Conservation (phyloP, 2,797 vertebrate species). For the Odontamblyopus rebecca region DNA sequence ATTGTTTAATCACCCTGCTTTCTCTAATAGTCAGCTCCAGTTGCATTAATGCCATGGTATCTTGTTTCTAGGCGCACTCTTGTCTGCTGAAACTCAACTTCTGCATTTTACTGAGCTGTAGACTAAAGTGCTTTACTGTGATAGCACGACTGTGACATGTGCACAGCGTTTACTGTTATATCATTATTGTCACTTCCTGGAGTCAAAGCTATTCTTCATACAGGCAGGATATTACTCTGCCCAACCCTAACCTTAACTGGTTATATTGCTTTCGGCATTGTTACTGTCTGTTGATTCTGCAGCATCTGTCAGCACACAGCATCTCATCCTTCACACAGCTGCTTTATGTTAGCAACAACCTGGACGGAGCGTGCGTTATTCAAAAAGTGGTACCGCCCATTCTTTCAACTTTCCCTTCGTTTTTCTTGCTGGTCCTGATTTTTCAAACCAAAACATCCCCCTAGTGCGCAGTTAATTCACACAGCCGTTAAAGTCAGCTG, state of each 20-base stretch:
- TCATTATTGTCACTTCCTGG: conserved; percentile 1
- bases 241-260: conserved; percentile 19
- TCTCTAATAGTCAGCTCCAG: conserved; percentile 23
- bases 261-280: conserved; percentile 20
- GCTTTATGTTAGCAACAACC: conserved; percentile 68
- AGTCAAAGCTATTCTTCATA: neutral
- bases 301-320: conserved; percentile 39
- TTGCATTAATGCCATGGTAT: conserved; percentile 29
- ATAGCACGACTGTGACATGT: conserved; percentile 2
- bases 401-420: conserved; percentile 30
- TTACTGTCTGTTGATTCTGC: conserved; percentile 42
- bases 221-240: conserved; percentile 18
- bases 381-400: conserved; percentile 56
- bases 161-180: neutral
- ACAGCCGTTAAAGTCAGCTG: conserved; percentile 72
- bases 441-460: conserved; percentile 78
- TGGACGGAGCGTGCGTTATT: conserved; percentile 61
- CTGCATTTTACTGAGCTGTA: neutral
- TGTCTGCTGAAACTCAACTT: conserved; percentile 8
- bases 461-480: conserved; percentile 58
- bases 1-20: conserved; percentile 27
- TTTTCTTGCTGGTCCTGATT: conserved; percentile 42
- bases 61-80: conserved; percentile 23
- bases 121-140: neutral
- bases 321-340: conserved; percentile 59